Conservation (phyloP, 1,140 invertebrate genomes). For the Tribolium castaneum region DNA sequence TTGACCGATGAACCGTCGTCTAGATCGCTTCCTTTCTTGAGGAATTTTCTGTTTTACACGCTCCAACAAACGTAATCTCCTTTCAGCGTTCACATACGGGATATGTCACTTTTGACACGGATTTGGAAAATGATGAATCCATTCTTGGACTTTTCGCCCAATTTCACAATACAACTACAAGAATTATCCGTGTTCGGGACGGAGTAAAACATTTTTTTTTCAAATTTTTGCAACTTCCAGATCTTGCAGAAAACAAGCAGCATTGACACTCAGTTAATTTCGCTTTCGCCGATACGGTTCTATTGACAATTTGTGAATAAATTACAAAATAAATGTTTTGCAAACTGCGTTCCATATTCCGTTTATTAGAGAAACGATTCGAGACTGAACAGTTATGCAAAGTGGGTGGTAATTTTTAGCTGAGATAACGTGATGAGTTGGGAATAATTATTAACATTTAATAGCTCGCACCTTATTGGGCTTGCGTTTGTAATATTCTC, state of each 20-base stretch:
- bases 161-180: background rate
- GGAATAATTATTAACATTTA: no score
- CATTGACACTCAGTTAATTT: background rate
- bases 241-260: background rate
- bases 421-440: no score
- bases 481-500: no score
- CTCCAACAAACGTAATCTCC: background rate
- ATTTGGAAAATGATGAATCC: background rate
- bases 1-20: constrained; percentile 38
- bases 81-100: background rate
- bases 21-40: constrained; percentile 30
- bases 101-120: background rate
- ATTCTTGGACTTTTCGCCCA: background rate
- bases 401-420: background rate
- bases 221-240: background rate
- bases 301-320: background rate
- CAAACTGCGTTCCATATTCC: background rate
- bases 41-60: constrained; percentile 4
- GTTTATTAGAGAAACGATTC: background rate
- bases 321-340: background rate
- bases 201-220: background rate
- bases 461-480: no score
- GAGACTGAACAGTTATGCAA: background rate
- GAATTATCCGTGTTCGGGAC: background rate
- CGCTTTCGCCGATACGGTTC: background rate